Evolutionary conservation across 2,888 invertebrate species (phyloP).

Genomic region (Apamea epomidion): DNA sequence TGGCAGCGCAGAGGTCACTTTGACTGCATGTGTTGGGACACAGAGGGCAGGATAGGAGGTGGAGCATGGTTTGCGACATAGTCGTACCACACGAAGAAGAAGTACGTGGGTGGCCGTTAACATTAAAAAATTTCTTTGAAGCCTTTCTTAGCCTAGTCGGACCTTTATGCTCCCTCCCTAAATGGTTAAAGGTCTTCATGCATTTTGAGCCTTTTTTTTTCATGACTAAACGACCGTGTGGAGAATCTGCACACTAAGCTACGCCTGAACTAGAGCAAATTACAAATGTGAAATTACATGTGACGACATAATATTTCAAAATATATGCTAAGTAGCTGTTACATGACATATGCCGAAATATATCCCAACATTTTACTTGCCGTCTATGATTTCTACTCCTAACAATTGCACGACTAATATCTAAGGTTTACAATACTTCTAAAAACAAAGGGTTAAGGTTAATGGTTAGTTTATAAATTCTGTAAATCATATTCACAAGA

Average conservation of each 20-base stretch:
- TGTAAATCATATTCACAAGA: conserved; percentile 33
- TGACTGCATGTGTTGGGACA: too few relatives aligned
- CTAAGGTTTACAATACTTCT: conserved; percentile 25
- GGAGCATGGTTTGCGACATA: too few relatives aligned
- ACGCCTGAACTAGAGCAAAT: not conserved
- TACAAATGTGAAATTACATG: not conserved
- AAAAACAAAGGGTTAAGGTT: conserved; percentile 21
- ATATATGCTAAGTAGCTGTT: not conserved
- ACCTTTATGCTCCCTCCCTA: not conserved
- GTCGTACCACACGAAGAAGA: too few relatives aligned
- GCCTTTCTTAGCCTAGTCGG: not conserved
- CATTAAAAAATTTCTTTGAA: not conserved
- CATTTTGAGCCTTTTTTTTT: too few relatives aligned
- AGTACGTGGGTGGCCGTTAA: not conserved
- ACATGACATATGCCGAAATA: not conserved
- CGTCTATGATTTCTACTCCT: not conserved
- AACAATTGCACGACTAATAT: conserved; percentile 17
- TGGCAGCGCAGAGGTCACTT: too few relatives aligned
- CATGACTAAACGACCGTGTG: too few relatives aligned
- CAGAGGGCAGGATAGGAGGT: too few relatives aligned
- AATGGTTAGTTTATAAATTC: conserved; percentile 18
- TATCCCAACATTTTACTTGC: not conserved
- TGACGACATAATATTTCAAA: not conserved
- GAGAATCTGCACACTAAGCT: not conserved
- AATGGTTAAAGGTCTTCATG: not conserved